These are phyloP conservation scores for Malurus splendens DNA, from an alignment of 2,797 vertebrate species.

Conservation along the genomic window DNA sequence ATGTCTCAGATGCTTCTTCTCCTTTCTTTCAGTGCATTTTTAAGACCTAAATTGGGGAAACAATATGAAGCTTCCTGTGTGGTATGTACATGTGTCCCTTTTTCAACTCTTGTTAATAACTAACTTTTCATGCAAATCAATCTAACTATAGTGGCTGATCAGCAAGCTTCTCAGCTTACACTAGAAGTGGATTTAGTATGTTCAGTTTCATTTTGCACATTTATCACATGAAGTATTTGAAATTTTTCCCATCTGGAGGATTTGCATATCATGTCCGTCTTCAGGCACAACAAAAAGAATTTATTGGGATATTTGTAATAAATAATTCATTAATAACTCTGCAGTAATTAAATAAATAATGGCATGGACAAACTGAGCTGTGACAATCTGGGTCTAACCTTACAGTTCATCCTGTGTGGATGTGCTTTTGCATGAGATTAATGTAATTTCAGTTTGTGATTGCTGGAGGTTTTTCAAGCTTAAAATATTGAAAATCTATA, in stretches of 20 bases:
- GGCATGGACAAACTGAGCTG: background rate
- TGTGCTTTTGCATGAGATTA: background rate
- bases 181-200: background rate
- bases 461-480: background rate
- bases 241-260: background rate
- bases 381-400: background rate
- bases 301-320: background rate
- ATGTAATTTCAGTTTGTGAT: background rate
- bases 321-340: background rate
- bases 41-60: slow-evolving; percentile 97
- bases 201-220: background rate
- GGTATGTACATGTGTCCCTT: slow-evolving; percentile 78
- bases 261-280: background rate
- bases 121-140: background rate
- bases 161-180: background rate
- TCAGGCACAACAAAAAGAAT: background rate
- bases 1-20: background rate
- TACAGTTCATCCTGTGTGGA: background rate
- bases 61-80: slow-evolving; percentile 99
- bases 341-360: background rate
- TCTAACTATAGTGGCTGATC: background rate
- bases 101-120: background rate
- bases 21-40: slow-evolving; percentile 86
- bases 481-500: background rate
- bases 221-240: background rate